A percentile compares a stretch with the other conserved stretches of the same genome.
phyloP scores from a whole-genome alignment of 2,113 vertebrate genomes.

The Oryzias melastigma region DNA sequence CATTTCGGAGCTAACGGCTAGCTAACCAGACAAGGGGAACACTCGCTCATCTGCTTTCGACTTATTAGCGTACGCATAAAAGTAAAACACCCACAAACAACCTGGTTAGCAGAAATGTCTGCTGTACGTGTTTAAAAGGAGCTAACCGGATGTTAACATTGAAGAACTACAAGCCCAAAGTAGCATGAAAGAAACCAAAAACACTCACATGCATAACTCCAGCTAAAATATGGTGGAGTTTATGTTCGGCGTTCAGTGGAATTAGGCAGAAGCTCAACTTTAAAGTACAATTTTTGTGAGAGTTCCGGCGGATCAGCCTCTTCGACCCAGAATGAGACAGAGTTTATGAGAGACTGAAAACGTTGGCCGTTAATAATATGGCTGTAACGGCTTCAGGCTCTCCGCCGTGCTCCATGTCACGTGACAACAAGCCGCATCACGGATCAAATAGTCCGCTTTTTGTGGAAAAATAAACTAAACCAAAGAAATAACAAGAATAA shows the following conservation, averaged over 20 bases:
- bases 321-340: slow-evolving; percentile 12
- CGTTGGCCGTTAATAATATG: slow-evolving; percentile 58
- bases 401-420: too few species aligned
- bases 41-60: too few species aligned
- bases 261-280: slow-evolving; percentile 54
- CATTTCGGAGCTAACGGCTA: too few species aligned
- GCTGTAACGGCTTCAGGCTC: too few species aligned
- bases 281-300: not conserved
- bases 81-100: not conserved
- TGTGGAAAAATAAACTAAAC: too few species aligned
- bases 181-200: not conserved
- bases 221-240: accelerated
- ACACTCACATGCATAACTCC: not conserved
- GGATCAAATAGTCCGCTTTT: too few species aligned
- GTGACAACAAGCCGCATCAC: too few species aligned
- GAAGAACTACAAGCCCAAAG: slow-evolving; percentile 5
- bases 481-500: too few species aligned
- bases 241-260: not conserved
- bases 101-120: slow-evolving; percentile 23
- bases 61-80: not conserved
- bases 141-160: slow-evolving; percentile 67
- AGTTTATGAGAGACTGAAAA: slow-evolving; percentile 35
- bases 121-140: slow-evolving; percentile 61
- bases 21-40: too few species aligned
- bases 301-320: not conserved